Evolutionary conservation across 1,140 invertebrate genomes (phyloP), one percentile per base, ranked within the genome.

Genomic region (Apis laboriosa): DNA sequence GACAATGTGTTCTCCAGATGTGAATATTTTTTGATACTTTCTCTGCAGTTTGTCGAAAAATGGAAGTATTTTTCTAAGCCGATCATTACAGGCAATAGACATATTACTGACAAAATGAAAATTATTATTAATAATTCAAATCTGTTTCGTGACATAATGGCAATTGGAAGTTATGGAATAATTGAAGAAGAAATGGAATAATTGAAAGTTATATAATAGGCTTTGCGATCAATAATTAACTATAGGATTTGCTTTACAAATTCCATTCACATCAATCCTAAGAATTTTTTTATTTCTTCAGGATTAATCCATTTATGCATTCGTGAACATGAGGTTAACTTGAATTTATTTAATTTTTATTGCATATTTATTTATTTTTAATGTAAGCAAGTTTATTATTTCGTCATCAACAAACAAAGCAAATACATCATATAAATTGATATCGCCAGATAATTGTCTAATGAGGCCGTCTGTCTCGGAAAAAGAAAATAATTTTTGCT

Each of bases 71-170:
- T 92, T 91, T 49, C 72, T 61, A 79, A 92, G 68, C 70, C 34
- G 34, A 34, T 90, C 78, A 60, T 77, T 67, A 77, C 71, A 77
- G 75, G 21, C 78, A 76, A 83, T 74, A n/a, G 64, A 76, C 73
- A 86, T 34, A 86, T 89, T 90, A 71, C 91, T 51, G 53, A 53
- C 78, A 87, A 92, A 92, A 85, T 91, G 89, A 71, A 90, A 74
- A n/a, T 88, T 84, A n/a, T n/a, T n/a, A n/a, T 76, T 67, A 34
- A 34, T 74, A 90, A 51, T 80, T 90, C 80, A 84, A 92, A 93
- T 81, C 90, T 80, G 61, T 93, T 90, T 82, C 88, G 84, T 73
- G 84, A 80, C 86, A 91, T 91, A 56, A 56, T 56, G 11, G 0
- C 0, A 55, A 13, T 2, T 7, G 0, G 7, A n/a, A n/a, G n/a